These are phyloP conservation scores for Dynastes hyllus DNA, from an alignment of 2,888 invertebrate genomes.

Conservation along the genomic window DNA sequence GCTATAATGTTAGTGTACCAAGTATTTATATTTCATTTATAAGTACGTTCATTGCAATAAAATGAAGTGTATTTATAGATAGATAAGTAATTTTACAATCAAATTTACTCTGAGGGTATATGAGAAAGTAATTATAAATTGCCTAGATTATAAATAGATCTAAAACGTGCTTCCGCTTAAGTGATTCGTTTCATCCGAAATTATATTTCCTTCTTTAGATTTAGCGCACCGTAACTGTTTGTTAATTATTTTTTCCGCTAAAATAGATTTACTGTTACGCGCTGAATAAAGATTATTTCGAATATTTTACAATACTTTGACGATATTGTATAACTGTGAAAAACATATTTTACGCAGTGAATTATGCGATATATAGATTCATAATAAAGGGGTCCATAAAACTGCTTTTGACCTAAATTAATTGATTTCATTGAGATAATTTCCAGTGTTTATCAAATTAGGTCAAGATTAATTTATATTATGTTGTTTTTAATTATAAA, in stretches of 20 bases:
- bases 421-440: slow-evolving; percentile 15
- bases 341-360: too few species aligned
- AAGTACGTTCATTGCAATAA: too few species aligned
- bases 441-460: background rate
- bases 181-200: background rate
- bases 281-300: too few species aligned
- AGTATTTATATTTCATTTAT: too few species aligned
- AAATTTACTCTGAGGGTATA: background rate
- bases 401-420: slow-evolving; percentile 29
- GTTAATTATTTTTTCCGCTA: background rate
- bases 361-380: too few species aligned
- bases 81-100: background rate
- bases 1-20: too few species aligned
- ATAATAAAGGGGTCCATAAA: background rate
- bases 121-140: background rate
- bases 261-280: too few species aligned
- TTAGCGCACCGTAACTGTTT: background rate
- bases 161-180: background rate
- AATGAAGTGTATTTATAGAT: too few species aligned
- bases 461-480: background rate
- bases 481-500: slow-evolving; percentile 4
- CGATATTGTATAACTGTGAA: too few species aligned
- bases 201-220: background rate
- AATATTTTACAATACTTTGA: background rate
- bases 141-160: background rate